phyloP scores from a whole-genome alignment of 2,113 vertebrate species.

The Halcyon senegalensis region DNA sequence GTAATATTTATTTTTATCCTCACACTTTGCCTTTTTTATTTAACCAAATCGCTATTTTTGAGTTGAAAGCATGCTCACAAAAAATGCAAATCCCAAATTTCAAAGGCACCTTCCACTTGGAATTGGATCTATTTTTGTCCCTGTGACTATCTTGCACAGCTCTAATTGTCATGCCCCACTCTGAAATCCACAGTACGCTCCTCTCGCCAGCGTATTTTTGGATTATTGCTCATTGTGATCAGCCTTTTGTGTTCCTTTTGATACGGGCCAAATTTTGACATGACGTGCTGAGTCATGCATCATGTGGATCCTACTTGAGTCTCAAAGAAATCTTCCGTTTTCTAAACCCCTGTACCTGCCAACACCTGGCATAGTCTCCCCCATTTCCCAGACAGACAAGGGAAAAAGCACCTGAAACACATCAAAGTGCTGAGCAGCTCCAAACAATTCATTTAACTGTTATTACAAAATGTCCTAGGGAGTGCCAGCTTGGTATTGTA shows the following conservation, averaged over 20 bases:
- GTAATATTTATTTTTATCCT: slow-evolving; percentile 10
- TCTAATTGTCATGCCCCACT: slow-evolving; percentile 54
- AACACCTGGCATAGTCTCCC: not conserved
- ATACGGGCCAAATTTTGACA: slow-evolving; percentile 34
- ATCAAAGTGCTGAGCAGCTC: not conserved
- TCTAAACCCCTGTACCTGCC: not conserved
- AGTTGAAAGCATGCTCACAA: not conserved
- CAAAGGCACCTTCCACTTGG: slow-evolving; percentile 58
- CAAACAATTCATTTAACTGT: not conserved
- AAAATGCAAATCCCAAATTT: slow-evolving; percentile 49
- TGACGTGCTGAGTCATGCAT: slow-evolving; percentile 29
- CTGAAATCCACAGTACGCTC: not conserved
- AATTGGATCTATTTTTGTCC: slow-evolving; percentile 57
- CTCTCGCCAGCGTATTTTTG: slow-evolving; percentile 40
- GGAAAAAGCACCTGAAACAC: not conserved
- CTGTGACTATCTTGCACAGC: slow-evolving; percentile 30
- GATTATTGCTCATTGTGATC: slow-evolving; percentile 61
- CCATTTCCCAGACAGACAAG: not conserved
- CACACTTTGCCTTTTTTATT: not conserved
- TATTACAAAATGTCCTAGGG: not conserved
- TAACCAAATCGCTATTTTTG: not conserved
- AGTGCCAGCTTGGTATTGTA: not conserved
- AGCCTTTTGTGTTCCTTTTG: slow-evolving; percentile 59
- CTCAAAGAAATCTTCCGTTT: slow-evolving; percentile 4
- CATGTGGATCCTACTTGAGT: not conserved